Evolutionary conservation across 2,888 invertebrate species (phyloP).

Genomic region (Parnassius smintheus): DNA sequence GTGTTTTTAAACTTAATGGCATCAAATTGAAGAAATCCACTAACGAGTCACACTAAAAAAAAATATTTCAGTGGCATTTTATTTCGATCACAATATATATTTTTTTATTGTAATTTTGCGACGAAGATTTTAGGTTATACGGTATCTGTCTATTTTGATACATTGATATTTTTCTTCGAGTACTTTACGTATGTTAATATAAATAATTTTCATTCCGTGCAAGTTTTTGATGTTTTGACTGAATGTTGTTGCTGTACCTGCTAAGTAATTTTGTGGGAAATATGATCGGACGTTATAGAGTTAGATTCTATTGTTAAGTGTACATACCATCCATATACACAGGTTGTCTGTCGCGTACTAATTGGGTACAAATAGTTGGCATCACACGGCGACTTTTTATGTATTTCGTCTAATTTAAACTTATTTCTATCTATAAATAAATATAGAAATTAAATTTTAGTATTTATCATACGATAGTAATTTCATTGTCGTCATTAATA

Average conservation of each 20-base stretch:
- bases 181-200: slow-evolving; percentile 75
- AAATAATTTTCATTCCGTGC: slow-evolving; percentile 76
- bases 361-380: slow-evolving; percentile 39
- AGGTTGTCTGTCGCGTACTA: slow-evolving; percentile 9
- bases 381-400: slow-evolving; percentile 50
- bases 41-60: slow-evolving; percentile 47
- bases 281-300: slow-evolving; percentile 46
- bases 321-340: slow-evolving; percentile 31
- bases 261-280: slow-evolving; percentile 39
- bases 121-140: slow-evolving; percentile 63
- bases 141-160: slow-evolving; percentile 64
- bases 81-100: slow-evolving; percentile 69
- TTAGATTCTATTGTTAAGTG: slow-evolving; percentile 39
- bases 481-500: slow-evolving; percentile 48
- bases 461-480: slow-evolving; percentile 36
- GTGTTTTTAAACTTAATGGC: slow-evolving; percentile 56
- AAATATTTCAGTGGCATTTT: slow-evolving; percentile 51
- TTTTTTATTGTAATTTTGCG: slow-evolving; percentile 60
- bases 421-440: slow-evolving; percentile 42
- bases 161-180: slow-evolving; percentile 58
- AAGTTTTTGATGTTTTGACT: slow-evolving; percentile 63
- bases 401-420: slow-evolving; percentile 40
- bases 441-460: slow-evolving; percentile 34
- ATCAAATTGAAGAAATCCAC: slow-evolving; percentile 72
- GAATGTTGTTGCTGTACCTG: slow-evolving; percentile 70